Evolutionary conservation across 2,113 vertebrate genomes (phyloP).

Genomic region (Pithys albifrons): DNA sequence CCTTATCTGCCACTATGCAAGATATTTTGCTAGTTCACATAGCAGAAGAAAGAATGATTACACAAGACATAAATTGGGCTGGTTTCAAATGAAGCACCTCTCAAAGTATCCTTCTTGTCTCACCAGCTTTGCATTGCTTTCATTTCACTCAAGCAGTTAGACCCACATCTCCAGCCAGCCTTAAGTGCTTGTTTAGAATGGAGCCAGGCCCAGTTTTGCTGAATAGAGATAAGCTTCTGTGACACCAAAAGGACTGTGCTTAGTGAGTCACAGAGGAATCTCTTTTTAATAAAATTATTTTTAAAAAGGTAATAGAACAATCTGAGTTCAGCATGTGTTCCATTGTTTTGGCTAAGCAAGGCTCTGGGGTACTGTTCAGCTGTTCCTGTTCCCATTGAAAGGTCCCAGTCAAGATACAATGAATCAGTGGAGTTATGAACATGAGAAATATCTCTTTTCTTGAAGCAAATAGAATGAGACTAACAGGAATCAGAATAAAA

Average conservation of each 20-base stretch:
- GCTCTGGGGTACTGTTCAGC: background rate
- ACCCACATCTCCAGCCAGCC: background rate
- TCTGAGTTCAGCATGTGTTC: background rate
- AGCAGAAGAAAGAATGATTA: background rate
- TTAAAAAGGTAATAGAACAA: background rate
- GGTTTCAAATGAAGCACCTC: background rate
- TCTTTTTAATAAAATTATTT: constrained; percentile 26
- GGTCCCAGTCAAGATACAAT: background rate
- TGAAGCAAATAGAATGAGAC: background rate
- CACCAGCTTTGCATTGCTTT: background rate
- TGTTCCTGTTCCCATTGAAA: background rate
- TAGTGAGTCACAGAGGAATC: constrained; percentile 24
- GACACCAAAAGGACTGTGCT: background rate
- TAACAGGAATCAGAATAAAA: background rate
- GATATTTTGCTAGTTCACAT: background rate
- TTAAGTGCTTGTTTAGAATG: background rate
- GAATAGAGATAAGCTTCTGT: constrained; percentile 20
- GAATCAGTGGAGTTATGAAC: background rate
- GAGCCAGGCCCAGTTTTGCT: background rate
- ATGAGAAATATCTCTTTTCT: background rate
- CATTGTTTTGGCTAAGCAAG: background rate
- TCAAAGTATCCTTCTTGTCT: background rate
- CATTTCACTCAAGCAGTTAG: background rate
- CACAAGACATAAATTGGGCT: background rate
- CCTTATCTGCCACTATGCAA: background rate